Evolutionary conservation across 2,888 invertebrate species (phyloP).

Genomic region (Nymphalis c-album): DNA sequence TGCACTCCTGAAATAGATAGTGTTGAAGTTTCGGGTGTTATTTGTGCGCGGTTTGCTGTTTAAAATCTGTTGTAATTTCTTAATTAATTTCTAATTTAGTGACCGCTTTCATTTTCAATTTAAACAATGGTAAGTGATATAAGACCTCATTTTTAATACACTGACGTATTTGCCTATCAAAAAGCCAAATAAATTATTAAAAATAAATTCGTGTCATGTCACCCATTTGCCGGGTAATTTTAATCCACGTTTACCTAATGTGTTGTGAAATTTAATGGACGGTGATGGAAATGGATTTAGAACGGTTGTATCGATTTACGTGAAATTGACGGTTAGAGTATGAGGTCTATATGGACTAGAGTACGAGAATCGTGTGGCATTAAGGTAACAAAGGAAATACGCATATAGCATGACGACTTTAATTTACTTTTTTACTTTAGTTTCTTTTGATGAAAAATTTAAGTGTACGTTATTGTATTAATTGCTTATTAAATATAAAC

Average conservation of each 20-base stretch:
- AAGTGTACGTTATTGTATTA: neutral
- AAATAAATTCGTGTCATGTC: slow-evolving; percentile 35
- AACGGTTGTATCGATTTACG: slow-evolving; percentile 14
- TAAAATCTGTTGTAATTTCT: slow-evolving; percentile 15
- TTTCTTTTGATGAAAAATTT: neutral
- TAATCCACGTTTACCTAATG: slow-evolving; percentile 22
- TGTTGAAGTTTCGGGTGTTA: slow-evolving; percentile 58
- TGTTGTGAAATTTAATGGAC: slow-evolving; percentile 26
- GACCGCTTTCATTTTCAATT: neutral
- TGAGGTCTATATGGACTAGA: slow-evolving; percentile 66
- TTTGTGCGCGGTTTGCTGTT: slow-evolving; percentile 48
- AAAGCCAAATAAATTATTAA: slow-evolving; percentile 14
- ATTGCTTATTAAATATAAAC: neutral
- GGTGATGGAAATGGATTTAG: slow-evolving; percentile 18
- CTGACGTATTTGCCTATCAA: slow-evolving; percentile 6
- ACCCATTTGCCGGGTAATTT: slow-evolving; percentile 19
- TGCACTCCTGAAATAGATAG: slow-evolving; percentile 71
- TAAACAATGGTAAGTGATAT: slow-evolving; percentile 42
- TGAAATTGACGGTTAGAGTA: slow-evolving; percentile 28
- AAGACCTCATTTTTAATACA: slow-evolving; percentile 35
- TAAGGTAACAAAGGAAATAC: slow-evolving; percentile 28
- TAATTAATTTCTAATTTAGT: neutral
- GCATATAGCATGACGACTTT: neutral
- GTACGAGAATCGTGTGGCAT: slow-evolving; percentile 46
- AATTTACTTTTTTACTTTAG: neutral